Conservation (phyloP, 1,140 invertebrate species). For the Drosophila watanabei region DNA sequence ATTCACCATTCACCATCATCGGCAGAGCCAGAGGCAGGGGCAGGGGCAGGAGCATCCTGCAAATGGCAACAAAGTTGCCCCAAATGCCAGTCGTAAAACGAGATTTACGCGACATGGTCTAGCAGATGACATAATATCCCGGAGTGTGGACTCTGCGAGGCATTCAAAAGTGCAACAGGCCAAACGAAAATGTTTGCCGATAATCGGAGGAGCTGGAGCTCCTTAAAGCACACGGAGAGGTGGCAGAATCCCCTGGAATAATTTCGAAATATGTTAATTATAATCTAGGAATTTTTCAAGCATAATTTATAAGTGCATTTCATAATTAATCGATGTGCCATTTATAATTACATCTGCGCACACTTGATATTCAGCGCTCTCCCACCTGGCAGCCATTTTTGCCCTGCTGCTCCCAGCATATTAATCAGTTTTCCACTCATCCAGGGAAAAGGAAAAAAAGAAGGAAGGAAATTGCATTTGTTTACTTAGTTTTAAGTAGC, state of each 20-base stretch:
- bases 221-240: not conserved
- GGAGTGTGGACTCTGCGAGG: conserved; percentile 6
- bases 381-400: conserved; percentile 1
- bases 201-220: not conserved
- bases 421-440: conserved; percentile 24
- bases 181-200: conserved; percentile 9
- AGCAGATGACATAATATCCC: conserved; percentile 56
- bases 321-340: conserved; percentile 17
- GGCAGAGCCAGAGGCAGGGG: no score
- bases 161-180: conserved; percentile 41
- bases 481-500: conserved; percentile 41
- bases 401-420: conserved; percentile 1
- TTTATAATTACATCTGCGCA: conserved; percentile 15
- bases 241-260: not conserved
- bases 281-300: not conserved
- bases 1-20: not conserved
- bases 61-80: conserved; percentile 40
- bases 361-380: conserved; percentile 1
- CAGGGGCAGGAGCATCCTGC: no score
- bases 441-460: not conserved
- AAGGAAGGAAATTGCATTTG: conserved; percentile 37
- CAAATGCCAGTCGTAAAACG: conserved; percentile 41
- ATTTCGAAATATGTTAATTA: not conserved
- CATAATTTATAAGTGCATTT: not conserved
- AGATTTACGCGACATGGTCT: conserved; percentile 47